Conservation (phyloP, 1,140 invertebrate genomes). For the Tetragonula clypearis region DNA sequence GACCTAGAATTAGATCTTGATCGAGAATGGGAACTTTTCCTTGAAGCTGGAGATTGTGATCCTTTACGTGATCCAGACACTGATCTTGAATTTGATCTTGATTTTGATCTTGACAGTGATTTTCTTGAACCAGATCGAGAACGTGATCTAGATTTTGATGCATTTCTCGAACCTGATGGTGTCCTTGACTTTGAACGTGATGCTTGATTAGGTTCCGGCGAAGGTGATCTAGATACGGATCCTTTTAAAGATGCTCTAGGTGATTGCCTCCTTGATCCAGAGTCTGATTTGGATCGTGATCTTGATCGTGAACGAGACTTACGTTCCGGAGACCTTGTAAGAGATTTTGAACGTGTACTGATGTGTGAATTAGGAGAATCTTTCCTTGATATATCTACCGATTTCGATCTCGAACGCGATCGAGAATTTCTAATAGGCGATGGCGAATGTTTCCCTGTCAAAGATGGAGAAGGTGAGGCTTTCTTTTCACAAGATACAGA, state of each 20-base stretch:
- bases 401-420: constrained; percentile 47
- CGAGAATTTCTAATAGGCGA: constrained; percentile 32
- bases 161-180: constrained; percentile 61
- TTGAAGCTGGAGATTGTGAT: constrained; percentile 62
- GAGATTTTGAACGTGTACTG: constrained; percentile 36
- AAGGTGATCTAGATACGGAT: constrained; percentile 61
- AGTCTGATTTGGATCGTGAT: constrained; percentile 48
- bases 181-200: constrained; percentile 69
- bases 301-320: constrained; percentile 41
- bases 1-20: constrained; percentile 60
- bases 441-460: constrained; percentile 25
- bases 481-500: constrained; percentile 47
- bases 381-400: constrained; percentile 32
- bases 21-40: constrained; percentile 71
- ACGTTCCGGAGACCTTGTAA: background rate
- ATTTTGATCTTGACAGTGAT: constrained; percentile 61
- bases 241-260: constrained; percentile 39
- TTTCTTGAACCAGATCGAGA: constrained; percentile 68
- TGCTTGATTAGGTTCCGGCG: constrained; percentile 58
- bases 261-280: constrained; percentile 67
- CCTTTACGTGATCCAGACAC: constrained; percentile 66
- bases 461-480: constrained; percentile 39
- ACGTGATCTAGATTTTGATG: constrained; percentile 70
- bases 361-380: constrained; percentile 29
- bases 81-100: constrained; percentile 70